Conservation (phyloP, 2,113 vertebrate genomes). For the Sinocyclocheilus rhinocerous region DNA sequence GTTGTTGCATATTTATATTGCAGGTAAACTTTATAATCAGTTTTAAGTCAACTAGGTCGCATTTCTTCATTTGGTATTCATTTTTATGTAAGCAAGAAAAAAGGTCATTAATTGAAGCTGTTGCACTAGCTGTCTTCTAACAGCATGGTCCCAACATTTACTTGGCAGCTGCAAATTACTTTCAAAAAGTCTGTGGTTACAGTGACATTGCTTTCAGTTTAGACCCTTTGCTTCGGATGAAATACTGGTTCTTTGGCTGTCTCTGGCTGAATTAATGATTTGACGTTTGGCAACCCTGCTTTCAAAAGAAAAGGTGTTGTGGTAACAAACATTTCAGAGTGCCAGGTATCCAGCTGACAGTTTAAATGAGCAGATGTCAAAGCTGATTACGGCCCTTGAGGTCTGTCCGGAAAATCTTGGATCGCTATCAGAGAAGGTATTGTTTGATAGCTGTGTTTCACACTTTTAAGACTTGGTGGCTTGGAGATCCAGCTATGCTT, state of each 20-base stretch:
- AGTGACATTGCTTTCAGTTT: constrained; percentile 47
- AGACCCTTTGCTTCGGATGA: constrained; percentile 12
- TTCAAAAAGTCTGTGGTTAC: constrained; percentile 41
- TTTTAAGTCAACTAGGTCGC: neutral
- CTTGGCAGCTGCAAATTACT: constrained; percentile 41
- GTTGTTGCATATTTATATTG: constrained; percentile 5
- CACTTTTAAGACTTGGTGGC: constrained; percentile 28
- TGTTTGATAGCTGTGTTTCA: constrained; percentile 42
- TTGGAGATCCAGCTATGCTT: constrained; percentile 34
- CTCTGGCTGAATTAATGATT: constrained; percentile 40
- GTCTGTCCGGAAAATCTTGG: constrained; percentile 51
- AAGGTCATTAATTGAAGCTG: neutral
- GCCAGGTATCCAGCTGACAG: constrained; percentile 47
- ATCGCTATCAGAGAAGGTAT: constrained; percentile 12
- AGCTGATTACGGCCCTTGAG: constrained; percentile 64
- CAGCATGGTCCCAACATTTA: constrained; percentile 18
- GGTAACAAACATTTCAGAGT: constrained; percentile 60
- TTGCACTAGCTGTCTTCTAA: constrained; percentile 9
- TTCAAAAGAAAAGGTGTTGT: constrained; percentile 32
- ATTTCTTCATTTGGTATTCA: constrained; percentile 18
- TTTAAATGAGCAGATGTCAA: constrained; percentile 66
- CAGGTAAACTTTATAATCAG: constrained; percentile 8
- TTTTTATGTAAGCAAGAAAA: constrained; percentile 19
- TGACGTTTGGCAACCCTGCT: constrained; percentile 43
- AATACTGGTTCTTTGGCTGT: constrained; percentile 47